Conservation (phyloP, 2,888 invertebrate genomes). For the Pammene aurita region DNA sequence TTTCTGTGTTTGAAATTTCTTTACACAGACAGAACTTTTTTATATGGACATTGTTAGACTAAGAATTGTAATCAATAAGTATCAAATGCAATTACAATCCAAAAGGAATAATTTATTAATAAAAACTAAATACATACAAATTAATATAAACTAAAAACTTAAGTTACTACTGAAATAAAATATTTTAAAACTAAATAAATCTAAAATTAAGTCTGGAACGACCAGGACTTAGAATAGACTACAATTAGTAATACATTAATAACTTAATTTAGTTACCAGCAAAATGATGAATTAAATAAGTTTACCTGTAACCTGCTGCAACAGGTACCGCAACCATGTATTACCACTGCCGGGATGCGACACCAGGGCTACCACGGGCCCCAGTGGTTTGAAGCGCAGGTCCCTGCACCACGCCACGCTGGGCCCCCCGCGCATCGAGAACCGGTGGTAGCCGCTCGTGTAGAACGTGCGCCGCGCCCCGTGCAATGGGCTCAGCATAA, state of each 20-base stretch:
- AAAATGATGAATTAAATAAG: neutral
- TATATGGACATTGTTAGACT: no score
- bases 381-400: slow-evolving; percentile 74
- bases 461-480: slow-evolving; percentile 58
- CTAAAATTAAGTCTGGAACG: neutral
- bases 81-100: no score
- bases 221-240: no score
- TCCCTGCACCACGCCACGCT: slow-evolving; percentile 80
- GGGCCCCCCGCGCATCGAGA: slow-evolving; percentile 62
- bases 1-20: no score
- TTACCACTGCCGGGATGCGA: slow-evolving; percentile 94
- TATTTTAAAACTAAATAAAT: no score
- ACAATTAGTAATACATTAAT: no score
- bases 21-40: no score
- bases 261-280: neutral
- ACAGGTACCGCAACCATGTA: slow-evolving; percentile 90
- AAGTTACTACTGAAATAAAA: no score
- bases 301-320: slow-evolving; percentile 90
- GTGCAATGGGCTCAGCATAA: slow-evolving; percentile 71
- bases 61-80: no score
- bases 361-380: slow-evolving; percentile 85
- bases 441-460: slow-evolving; percentile 57
- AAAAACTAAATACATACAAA: no score
- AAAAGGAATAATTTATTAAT: no score
- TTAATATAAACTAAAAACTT: no score